These are phyloP conservation scores for Drosophila nr. medialis DNA, from an alignment of 2,888 invertebrate species.

Conservation along the genomic window DNA sequence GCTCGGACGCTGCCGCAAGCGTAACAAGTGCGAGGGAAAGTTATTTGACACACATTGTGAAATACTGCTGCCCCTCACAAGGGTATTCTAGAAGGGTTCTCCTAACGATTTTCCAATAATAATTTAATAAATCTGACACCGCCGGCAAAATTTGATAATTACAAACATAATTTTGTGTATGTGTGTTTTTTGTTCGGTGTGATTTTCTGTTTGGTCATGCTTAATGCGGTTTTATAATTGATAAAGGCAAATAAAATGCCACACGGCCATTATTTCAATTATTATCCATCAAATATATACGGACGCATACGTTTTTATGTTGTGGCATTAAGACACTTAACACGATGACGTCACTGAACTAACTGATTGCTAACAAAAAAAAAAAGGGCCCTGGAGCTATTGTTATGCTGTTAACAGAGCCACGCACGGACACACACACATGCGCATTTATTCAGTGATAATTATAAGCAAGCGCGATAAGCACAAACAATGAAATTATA, in stretches of 20 bases:
- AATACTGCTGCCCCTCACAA: conserved; percentile 22
- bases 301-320: conserved; percentile 2
- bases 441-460: conserved; percentile 1
- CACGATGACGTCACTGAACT: conserved; percentile 42
- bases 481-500: conserved; percentile 51
- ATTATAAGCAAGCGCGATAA: conserved; percentile 40
- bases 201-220: conserved; percentile 65
- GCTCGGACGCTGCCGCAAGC: conserved; percentile 31
- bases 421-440: background rate
- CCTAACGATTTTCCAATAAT: conserved; percentile 42
- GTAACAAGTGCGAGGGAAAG: conserved; percentile 59
- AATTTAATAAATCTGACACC: conserved; percentile 17
- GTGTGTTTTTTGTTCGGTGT: background rate
- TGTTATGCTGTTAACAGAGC: conserved; percentile 16
- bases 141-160: conserved; percentile 47
- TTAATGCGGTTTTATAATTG: conserved; percentile 64
- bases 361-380: conserved; percentile 11
- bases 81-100: conserved; percentile 27
- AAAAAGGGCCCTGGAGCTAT: conserved; percentile 29
- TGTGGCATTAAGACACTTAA: background rate
- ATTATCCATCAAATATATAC: conserved; percentile 16
- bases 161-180: conserved; percentile 6
- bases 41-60: conserved; percentile 63
- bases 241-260: conserved; percentile 41
- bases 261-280: conserved; percentile 38